Base-by-base conservation (phyloP, 2,797 vertebrate genomes). In the Pitangus sulphuratus region DNA sequence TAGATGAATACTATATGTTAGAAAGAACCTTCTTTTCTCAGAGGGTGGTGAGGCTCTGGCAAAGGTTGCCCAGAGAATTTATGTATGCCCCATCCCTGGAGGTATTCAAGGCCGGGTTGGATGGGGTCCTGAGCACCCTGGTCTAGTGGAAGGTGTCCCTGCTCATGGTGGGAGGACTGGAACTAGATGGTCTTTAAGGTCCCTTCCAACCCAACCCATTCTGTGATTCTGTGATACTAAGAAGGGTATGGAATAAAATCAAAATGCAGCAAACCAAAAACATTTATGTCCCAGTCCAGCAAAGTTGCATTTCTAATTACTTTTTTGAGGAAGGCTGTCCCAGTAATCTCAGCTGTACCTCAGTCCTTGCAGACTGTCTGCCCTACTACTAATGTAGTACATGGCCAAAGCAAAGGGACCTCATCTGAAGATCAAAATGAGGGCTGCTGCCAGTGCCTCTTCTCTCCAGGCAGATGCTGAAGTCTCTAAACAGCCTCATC, bases 331-430 rank as follows among this genome's bases (percentile, higher is more conserved):
- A 65, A 44, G 20, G 8, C 21, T 40, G 37, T 74, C 22, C 6
- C 3, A 1, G 21, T 8, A 39, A 56, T 26, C 7, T 31, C 61
- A 50, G 24, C 30, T 61, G 7, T 20, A 17, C 21, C n/a, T 69
- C 25, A 0, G 0, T 58, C 22, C 33, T 47, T 33, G 3, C 54
- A 82, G 44, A 31, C 19, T 45, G 28, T 78, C 65, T 81, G 69
- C 31, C 39, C 22, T 37, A 11, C n/a, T 19, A 47, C 30, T 28
- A 30, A 8, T 3, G 7, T 4, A 40, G 14, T 1, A 3, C 8
- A 15, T 17, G 26, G 15, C 21, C 79, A 54, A 68, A 22, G n/a
- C 7, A 60, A 68, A 48, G 30, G 16, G 14, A 30, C 2, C 9
- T 15, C 31, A 57, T 33, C 31, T 5, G 6, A 87, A 44, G 15